phyloP scores from a whole-genome alignment of 2,888 invertebrate genomes.

The Drosophila colorata region DNA sequence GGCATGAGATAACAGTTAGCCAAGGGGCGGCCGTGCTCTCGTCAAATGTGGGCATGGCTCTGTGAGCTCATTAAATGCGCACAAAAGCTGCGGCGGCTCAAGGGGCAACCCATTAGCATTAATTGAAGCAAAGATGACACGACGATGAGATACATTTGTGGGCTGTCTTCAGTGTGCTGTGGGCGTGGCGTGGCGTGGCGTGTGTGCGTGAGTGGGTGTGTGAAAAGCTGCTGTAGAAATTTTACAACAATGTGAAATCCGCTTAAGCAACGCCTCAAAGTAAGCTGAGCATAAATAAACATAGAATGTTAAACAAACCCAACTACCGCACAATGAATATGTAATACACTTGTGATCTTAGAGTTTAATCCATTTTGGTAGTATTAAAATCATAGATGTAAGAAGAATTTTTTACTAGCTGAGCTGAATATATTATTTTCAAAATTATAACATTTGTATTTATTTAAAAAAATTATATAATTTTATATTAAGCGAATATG shows the following conservation, averaged over 20 bases:
- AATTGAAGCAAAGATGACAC: conserved; percentile 64
- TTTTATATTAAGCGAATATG: too few species aligned
- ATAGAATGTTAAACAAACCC: conserved; percentile 2
- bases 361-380: neutral
- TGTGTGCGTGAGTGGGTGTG: neutral
- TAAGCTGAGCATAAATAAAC: conserved; percentile 15
- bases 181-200: neutral
- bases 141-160: conserved; percentile 36
- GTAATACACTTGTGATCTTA: neutral
- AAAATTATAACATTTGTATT: too few species aligned
- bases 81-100: conserved; percentile 46
- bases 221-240: conserved; percentile 17
- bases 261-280: conserved; percentile 37
- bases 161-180: neutral
- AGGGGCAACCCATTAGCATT: conserved; percentile 62
- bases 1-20: conserved; percentile 31
- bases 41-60: conserved; percentile 37
- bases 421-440: too few species aligned
- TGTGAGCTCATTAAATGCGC: conserved; percentile 48
- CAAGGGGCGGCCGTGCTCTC: conserved; percentile 15
- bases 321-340: neutral
- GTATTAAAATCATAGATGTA: too few species aligned
- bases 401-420: too few species aligned
- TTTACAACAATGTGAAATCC: conserved; percentile 30
- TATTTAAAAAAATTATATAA: too few species aligned